A percentile compares a stretch with the other conserved stretches of the same genome.
Conservation (phyloP, 2,797 vertebrate species). For the Catamblyrhynchus diadema region DNA sequence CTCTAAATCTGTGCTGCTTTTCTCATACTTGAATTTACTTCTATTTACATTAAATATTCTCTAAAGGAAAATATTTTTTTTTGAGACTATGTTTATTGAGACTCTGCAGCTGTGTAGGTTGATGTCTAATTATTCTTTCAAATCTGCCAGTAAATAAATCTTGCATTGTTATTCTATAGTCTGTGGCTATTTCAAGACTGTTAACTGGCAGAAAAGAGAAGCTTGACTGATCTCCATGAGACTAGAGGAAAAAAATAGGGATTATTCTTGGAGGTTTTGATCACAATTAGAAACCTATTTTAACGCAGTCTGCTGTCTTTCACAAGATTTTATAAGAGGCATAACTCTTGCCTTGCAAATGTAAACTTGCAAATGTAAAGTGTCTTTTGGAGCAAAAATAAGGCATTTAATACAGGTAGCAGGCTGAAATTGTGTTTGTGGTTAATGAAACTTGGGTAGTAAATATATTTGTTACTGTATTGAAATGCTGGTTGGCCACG, state of each 20-base stretch:
- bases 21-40: not conserved
- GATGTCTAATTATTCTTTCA: slow-evolving; percentile 12
- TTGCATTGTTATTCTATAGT: not conserved
- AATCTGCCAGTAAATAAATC: not conserved
- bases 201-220: not conserved
- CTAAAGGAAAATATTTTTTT: not conserved
- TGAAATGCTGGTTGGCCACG: not conserved
- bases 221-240: not conserved
- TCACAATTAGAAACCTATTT: not conserved
- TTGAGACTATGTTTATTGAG: not conserved
- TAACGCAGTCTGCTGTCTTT: not conserved
- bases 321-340: not conserved
- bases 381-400: not conserved
- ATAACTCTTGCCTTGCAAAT: not conserved
- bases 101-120: not conserved
- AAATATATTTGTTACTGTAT: not conserved
- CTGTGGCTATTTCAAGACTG: not conserved
- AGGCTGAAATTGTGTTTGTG: not conserved
- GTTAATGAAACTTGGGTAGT: not conserved
- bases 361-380: not conserved
- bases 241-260: not conserved
- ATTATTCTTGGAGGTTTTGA: not conserved
- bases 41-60: slow-evolving; percentile 29
- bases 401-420: not conserved
- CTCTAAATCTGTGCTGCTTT: not conserved